These are phyloP conservation scores for Pogonophryne albipinna DNA, from an alignment of 2,797 vertebrate genomes.

Conservation along the genomic window DNA sequence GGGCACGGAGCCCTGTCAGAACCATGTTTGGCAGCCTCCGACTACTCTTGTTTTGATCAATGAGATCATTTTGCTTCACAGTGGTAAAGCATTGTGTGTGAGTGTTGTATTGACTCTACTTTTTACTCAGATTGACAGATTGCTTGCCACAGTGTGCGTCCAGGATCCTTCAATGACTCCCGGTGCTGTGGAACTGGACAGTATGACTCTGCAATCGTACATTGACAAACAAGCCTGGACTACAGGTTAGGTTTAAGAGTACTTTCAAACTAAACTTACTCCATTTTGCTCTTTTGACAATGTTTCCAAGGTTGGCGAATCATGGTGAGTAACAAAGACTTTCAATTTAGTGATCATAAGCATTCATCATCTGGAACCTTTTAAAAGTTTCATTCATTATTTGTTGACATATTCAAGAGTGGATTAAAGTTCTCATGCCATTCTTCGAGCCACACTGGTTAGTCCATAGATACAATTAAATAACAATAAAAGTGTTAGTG, in stretches of 20 bases:
- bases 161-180: conserved; percentile 76
- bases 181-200: conserved; percentile 73
- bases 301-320: background rate
- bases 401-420: too few species aligned
- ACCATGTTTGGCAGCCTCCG: conserved; percentile 13
- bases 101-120: conserved; percentile 40
- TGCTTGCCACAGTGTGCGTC: conserved; percentile 75
- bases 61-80: conserved; percentile 33
- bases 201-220: conserved; percentile 82
- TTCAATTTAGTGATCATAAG: background rate
- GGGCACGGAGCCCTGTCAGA: background rate
- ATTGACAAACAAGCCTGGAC: conserved; percentile 79
- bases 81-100: conserved; percentile 33
- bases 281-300: background rate
- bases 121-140: conserved; percentile 72
- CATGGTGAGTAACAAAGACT: background rate
- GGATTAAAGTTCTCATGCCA: too few species aligned
- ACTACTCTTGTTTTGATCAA: conserved; percentile 37
- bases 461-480: too few species aligned
- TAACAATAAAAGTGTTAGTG: too few species aligned
- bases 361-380: too few species aligned
- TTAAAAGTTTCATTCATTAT: too few species aligned
- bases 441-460: too few species aligned
- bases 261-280: background rate
- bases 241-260: conserved; percentile 58